Base-by-base conservation (phyloP, 1,140 invertebrate species). In the Ditylenchus dipsaci region DNA sequence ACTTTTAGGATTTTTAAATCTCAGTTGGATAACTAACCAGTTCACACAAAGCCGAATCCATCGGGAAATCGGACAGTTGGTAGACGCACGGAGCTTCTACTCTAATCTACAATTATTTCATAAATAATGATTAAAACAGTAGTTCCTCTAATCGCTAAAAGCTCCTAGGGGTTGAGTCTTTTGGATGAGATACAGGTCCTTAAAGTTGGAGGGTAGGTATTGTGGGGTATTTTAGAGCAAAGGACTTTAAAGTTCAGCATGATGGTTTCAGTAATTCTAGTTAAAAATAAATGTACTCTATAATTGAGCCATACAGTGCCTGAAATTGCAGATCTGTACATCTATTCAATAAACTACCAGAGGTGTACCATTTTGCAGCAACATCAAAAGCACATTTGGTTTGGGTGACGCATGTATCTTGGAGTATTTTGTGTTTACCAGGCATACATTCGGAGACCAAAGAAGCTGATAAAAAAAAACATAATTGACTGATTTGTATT, bases 391-490 rank as follows among this genome's bases (percentile, higher is more conserved):
- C 1, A 82, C 81, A 65, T 82, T 82, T 0, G 79, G 69, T 63
- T 80, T 82, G 0, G 80, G 80, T 15, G 81, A 83, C 9, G 45
- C 13, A 59, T 82, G 80, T 30, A 82, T 68, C 19, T 61, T 59
- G 3, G 79, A 62, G 11, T 67, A 65, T 63, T 83, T 83, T 42
- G 81, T 82, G 60, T 82, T 82, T 13, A 82, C 80, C 19, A 82
- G 43, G 56, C 81, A 83, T 19, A 82, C 81, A 64, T 82, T 82
- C 29, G 80, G 80, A 13, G 74, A 73, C 81, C 81, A 82, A 17
- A 82, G 58, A 29, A 61, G 67, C 75, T 79, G 60, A n/a, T n/a
- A n/a, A n/a, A n/a, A n/a, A n/a, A n/a, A n/a, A n/a, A n/a, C n/a
- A n/a, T n/a, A n/a, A n/a, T n/a, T n/a, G n/a, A n/a, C n/a, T n/a